A percentile compares a stretch with the other conserved stretches of the same genome.
Conservation (phyloP, 2,113 vertebrate genomes). For the Montifringilla adamsi region DNA sequence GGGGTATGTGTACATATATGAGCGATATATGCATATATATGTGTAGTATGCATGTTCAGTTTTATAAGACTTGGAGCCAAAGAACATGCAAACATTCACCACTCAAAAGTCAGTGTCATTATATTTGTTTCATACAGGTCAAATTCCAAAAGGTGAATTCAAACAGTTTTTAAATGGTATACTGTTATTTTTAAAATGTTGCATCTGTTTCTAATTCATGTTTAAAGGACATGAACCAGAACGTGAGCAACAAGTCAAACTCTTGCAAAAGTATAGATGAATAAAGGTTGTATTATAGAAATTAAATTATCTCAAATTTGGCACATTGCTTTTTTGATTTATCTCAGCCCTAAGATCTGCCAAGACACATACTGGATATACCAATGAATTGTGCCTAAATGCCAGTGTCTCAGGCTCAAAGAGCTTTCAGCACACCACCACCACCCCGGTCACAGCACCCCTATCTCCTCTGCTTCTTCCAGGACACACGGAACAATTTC, state of each 20-base stretch:
- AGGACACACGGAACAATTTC: neutral
- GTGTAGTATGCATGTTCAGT: neutral
- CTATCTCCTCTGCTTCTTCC: neutral
- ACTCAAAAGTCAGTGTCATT: conserved; percentile 18
- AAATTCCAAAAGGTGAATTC: neutral
- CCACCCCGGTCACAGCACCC: neutral
- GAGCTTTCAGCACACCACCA: neutral
- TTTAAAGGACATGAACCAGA: neutral
- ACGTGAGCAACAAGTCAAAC: neutral
- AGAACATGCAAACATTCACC: neutral
- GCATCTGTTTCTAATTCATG: neutral
- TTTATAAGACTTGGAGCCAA: neutral
- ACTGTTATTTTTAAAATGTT: neutral
- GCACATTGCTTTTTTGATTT: neutral
- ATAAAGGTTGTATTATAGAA: neutral
- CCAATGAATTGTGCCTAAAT: neutral
- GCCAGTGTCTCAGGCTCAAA: neutral
- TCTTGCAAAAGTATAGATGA: neutral
- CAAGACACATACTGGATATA: neutral
- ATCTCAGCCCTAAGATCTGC: neutral
- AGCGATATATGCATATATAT: neutral
- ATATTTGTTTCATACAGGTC: neutral
- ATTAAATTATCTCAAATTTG: neutral
- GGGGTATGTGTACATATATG: neutral
- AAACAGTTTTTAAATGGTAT: neutral